Evolutionary conservation across 2,797 vertebrate species (phyloP).

Genomic region (Lophius americanus): DNA sequence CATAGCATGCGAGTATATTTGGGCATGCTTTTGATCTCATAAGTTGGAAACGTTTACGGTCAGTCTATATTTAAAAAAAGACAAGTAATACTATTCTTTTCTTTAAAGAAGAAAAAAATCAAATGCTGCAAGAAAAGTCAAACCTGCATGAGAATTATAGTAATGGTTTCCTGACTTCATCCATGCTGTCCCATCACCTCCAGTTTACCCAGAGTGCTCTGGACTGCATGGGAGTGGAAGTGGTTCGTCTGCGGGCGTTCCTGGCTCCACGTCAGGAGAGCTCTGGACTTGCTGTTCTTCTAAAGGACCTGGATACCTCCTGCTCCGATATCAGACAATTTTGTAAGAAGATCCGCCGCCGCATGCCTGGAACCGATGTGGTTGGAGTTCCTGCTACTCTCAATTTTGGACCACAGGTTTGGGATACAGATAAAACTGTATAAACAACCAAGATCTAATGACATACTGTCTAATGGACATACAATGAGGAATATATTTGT

Average conservation of each 20-base stretch:
- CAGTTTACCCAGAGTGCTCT: conserved; percentile 96
- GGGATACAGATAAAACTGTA: not conserved
- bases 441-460: too few species aligned
- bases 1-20: too few species aligned
- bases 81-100: not conserved
- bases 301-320: conserved; percentile 95
- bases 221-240: conserved; percentile 95
- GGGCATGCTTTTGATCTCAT: too few species aligned
- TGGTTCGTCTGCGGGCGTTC: conserved; percentile 90
- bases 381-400: conserved; percentile 91
- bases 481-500: not conserved
- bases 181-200: not conserved
- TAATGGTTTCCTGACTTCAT: not conserved
- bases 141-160: not conserved
- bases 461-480: too few species aligned
- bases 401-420: conserved; percentile 87
- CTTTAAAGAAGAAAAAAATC: not conserved
- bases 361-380: conserved; percentile 94
- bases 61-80: too few species aligned
- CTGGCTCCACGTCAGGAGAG: conserved; percentile 89
- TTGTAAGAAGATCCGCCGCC: conserved; percentile 97
- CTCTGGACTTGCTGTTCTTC: conserved; percentile 84
- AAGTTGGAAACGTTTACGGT: too few species aligned
- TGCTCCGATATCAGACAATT: conserved; percentile 96
- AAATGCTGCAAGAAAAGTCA: not conserved